Base-by-base conservation (phyloP, 2,888 invertebrate genomes). In the Endotricha flammealis region DNA sequence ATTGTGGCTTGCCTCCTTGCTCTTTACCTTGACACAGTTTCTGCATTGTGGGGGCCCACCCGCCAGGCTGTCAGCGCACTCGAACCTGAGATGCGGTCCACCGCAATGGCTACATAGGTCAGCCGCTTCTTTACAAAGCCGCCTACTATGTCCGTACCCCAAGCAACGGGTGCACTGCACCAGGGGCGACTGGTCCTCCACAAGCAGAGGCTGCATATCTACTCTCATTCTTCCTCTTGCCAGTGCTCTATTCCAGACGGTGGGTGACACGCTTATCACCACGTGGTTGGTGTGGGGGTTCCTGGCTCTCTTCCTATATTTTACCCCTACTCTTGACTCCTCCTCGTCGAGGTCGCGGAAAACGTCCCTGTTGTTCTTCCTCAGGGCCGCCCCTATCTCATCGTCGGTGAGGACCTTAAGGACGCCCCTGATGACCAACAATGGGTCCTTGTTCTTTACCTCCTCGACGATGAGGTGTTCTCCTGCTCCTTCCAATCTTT, bases 281-380 rank as follows among this genome's bases (percentile, higher is more conserved):
- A 32, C 24, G 23, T 32, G 23, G n/a, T 13, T 2, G 1, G 23
- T 32, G 9, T 24, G 32, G 7, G 32, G 32, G 5, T 32, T 32
- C 13, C 25, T 9, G 2, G 25, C 25, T 11, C 11, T 25, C 10
- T 10, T 25, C 2, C 10, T n/a, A 10, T 10, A 25, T 6, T 11
- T 9, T 4, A 25, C 11, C 11, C 5, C 25, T 4, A 11, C 11
- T 11, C 25, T 25, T 9, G 9, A 6, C 2, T 25, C 11, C 2
- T 10, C 25, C 3, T 25, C 25, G 9, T 10, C 25, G 25, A 25
- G 25, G 25, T 10, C 11, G 10, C 6, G 9, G 6, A 25, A 25
- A 3, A 25, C 10, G 6, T 25, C 25, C 11, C 25, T 25, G 25
- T 25, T 25, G 3, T 25, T 9, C 9, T 25, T 25, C 11, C 25